Base-by-base conservation (phyloP, 2,113 vertebrate genomes). In the Myrmophylax atrothorax region DNA sequence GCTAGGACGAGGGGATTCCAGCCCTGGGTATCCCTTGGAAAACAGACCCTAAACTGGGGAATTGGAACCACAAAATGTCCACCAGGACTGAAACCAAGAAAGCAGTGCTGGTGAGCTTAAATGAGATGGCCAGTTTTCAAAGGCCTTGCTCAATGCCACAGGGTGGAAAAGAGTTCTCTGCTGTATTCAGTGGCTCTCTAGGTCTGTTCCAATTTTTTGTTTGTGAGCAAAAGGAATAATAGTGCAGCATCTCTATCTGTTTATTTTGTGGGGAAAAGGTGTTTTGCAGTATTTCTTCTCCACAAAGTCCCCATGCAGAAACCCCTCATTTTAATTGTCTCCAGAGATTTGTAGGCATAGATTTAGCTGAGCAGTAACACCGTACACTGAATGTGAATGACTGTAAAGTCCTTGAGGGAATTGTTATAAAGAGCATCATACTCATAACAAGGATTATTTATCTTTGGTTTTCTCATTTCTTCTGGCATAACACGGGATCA, bases 311-410 rank as follows among this genome's bases (percentile, higher is more conserved):
- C 67, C 37, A 67, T 12, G 38, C 44, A 90, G 40, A 94, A 96
- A 60, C 4, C 1, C 14, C 14, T 28, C 15, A 40, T 75, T 92
- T 85, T 46, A 37, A 64, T 88, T 75, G 37, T 70, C 90, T 72
- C 88, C 52, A 87, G 76, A 96, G 79, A 44, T 52, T 72, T 81
- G 46, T 69, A 78, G 50, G 85, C 56, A 96, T 47, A 89, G 69
- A 92, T 89, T 84, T 85, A 91, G 55, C 70, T 46, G 28, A 70
- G 38, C 72, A 87, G 24, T 67, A 90, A 81, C 63, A 90, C 44
- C 56, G 87, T 56, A 87, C 37, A 78, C 8, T 74, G 76, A 83
- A 93, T 86, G 25, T 69, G 62, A 93, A 92, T 69, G 52, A 90
- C 52, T 42, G 1, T 47, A 53, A 90, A 86, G 79, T 70, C 42